Conservation (phyloP, 2,113 vertebrate species). For the Oxyruncus cristatus region DNA sequence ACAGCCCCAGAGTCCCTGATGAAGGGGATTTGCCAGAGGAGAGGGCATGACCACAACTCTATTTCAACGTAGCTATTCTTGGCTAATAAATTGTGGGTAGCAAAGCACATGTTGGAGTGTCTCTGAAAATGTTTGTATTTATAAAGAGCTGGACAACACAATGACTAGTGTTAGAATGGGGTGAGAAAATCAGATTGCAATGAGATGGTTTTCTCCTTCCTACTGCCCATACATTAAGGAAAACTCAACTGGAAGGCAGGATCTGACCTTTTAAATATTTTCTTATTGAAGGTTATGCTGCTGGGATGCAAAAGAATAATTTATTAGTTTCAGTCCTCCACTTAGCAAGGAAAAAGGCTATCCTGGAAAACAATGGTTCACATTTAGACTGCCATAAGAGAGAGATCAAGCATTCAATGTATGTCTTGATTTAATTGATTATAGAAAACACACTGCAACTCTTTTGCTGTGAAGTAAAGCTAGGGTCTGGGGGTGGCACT, state of each 20-base stretch:
- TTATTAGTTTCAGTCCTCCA: not conserved
- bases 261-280: conserved; percentile 18
- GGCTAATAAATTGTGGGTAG: not conserved
- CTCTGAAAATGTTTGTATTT: not conserved
- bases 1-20: not conserved
- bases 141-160: not conserved
- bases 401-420: not conserved
- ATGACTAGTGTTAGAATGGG: not conserved
- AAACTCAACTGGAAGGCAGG: not conserved
- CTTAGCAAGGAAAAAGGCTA: not conserved
- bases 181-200: not conserved
- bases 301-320: not conserved
- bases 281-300: not conserved
- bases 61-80: not conserved
- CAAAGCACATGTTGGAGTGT: not conserved
- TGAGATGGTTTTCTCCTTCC: not conserved
- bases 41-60: not conserved
- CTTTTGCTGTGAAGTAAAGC: not conserved
- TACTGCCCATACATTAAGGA: not conserved
- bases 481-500: not conserved
- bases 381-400: not conserved
- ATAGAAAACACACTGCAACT: not conserved
- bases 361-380: conserved; percentile 3
- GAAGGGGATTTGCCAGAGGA: not conserved
- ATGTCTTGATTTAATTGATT: not conserved